These are phyloP conservation scores for Tetropium fuscum DNA, from an alignment of 2,888 invertebrate species.

Conservation along the genomic window DNA sequence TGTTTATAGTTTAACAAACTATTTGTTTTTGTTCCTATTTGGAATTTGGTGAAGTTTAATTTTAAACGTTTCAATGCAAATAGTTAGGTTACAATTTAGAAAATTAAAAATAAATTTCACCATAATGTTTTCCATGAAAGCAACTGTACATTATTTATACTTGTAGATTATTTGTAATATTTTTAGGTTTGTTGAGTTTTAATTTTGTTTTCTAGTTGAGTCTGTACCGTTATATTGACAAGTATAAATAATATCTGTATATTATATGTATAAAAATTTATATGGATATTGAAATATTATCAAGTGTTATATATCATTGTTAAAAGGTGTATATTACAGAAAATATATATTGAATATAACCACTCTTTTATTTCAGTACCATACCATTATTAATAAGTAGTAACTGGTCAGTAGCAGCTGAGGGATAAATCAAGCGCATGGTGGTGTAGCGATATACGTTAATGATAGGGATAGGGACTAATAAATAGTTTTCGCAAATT, in stretches of 20 bases:
- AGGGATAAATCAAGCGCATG: too few species aligned
- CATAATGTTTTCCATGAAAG: conserved; percentile 57
- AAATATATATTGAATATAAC: conserved; percentile 48
- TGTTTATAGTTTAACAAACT: conserved; percentile 27
- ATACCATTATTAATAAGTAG: not conserved
- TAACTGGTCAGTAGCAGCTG: too few species aligned
- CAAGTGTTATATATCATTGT: conserved; percentile 50
- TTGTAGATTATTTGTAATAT: conserved; percentile 38
- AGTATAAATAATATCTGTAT: conserved; percentile 52
- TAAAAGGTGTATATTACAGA: conserved; percentile 52
- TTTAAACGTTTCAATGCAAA: conserved; percentile 43
- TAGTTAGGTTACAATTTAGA: conserved; percentile 28
- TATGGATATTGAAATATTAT: conserved; percentile 50
- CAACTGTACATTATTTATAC: conserved; percentile 51
- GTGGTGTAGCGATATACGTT: too few species aligned
- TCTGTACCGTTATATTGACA: conserved; percentile 33
- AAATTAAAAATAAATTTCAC: conserved; percentile 45
- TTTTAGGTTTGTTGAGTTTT: conserved; percentile 33
- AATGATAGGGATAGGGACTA: too few species aligned
- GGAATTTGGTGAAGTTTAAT: conserved; percentile 47
- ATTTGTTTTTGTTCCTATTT: conserved; percentile 46
- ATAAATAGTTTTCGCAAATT: too few species aligned
- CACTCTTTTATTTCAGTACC: conserved; percentile 21
- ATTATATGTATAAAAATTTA: conserved; percentile 50
- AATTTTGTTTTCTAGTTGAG: conserved; percentile 31